Conservation (phyloP, 2,888 invertebrate species). For the Timema podura region DNA sequence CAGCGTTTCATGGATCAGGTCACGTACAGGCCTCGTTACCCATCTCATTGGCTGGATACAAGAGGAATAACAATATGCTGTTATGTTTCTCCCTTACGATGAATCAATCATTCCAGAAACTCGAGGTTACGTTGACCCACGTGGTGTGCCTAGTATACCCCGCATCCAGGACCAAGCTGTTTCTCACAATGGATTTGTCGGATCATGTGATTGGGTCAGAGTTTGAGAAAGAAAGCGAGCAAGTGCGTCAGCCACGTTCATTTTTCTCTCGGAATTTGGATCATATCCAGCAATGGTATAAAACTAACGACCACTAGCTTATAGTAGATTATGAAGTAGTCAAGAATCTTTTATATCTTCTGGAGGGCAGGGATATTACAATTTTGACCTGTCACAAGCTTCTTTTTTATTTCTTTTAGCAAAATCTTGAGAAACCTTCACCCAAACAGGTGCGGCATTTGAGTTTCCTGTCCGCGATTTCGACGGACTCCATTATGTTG, state of each 20-base stretch:
- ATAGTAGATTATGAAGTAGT: neutral
- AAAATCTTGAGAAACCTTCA: no score
- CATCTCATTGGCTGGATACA: no score
- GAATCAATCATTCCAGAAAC: no score
- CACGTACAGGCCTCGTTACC: neutral
- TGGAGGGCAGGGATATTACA: neutral
- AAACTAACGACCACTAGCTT: neutral
- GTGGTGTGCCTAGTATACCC: neutral
- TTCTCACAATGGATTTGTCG: neutral
- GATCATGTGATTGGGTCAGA: neutral
- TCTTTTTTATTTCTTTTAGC: no score
- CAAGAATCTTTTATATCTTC: neutral
- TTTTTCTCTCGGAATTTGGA: neutral
- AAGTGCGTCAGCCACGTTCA: neutral
- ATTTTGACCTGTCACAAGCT: neutral
- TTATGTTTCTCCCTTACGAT: conserved; percentile 20
- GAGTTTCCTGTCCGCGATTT: no score
- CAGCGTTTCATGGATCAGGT: conserved; percentile 25
- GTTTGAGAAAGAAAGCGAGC: neutral
- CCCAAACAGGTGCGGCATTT: no score
- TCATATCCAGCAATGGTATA: neutral
- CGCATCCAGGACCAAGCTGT: neutral
- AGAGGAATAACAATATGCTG: no score
- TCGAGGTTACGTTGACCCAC: no score
- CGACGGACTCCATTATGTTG: no score